These are phyloP conservation scores for Alethe diademata DNA, from an alignment of 2,113 vertebrate species.

Conservation along the genomic window DNA sequence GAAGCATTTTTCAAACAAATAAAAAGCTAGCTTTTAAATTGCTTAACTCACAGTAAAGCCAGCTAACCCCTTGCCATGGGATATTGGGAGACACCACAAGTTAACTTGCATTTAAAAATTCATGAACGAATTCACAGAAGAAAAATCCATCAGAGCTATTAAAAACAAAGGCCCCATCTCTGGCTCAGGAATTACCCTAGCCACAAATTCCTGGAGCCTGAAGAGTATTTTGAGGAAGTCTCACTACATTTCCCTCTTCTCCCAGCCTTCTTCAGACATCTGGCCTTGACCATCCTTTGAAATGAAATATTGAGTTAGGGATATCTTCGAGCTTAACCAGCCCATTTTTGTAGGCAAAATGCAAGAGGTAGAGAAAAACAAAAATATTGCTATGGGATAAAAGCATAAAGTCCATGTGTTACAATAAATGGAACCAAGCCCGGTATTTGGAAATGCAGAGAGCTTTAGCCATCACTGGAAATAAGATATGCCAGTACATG, in stretches of 20 bases:
- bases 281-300: not conserved
- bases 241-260: constrained; percentile 7
- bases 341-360: not conserved
- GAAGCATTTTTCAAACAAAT: constrained; percentile 4
- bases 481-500: not conserved
- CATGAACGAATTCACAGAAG: constrained; percentile 33
- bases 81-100: constrained; percentile 54
- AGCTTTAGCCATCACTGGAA: not conserved
- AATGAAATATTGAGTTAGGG: not conserved
- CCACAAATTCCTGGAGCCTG: constrained; percentile 52
- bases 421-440: not conserved
- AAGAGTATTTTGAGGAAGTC: constrained; percentile 59
- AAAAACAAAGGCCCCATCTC: constrained; percentile 50
- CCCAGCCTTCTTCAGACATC: constrained; percentile 15
- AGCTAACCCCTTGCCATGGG: constrained; percentile 25
- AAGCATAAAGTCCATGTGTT: not conserved
- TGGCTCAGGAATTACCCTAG: constrained; percentile 4
- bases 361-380: not conserved
- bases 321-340: not conserved
- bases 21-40: constrained; percentile 38
- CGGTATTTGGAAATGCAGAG: not conserved
- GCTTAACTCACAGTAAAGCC: not conserved
- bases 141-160: constrained; percentile 60
- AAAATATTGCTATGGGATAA: not conserved
- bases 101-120: constrained; percentile 52